phyloP scores from a whole-genome alignment of 2,113 vertebrate genomes.

The Brienomyrus brachyistius region DNA sequence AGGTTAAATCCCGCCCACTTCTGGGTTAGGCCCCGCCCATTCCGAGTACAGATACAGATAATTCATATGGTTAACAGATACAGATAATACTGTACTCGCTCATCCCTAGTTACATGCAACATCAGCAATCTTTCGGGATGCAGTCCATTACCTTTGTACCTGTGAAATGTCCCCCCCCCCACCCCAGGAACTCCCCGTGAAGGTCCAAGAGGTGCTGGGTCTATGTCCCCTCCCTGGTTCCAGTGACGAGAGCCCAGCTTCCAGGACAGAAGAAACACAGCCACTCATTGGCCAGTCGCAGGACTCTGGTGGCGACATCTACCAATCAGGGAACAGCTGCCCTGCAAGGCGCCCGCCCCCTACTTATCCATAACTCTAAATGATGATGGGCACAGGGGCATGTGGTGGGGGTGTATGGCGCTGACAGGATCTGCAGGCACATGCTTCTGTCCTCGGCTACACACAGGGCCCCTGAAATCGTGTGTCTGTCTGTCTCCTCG shows the following conservation, averaged over 20 bases:
- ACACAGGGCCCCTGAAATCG: too few species aligned
- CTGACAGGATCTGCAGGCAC: not conserved
- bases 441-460: not conserved
- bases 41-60: too few species aligned
- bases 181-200: conserved; percentile 56
- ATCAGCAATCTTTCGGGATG: not conserved
- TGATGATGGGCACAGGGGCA: too few species aligned
- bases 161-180: not conserved
- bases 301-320: conserved; percentile 20
- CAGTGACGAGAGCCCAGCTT: conserved; percentile 44
- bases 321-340: conserved; percentile 15
- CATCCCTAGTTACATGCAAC: too few species aligned
- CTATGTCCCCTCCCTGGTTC: conserved; percentile 42
- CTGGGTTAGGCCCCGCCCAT: too few species aligned
- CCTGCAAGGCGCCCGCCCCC: conserved; percentile 24
- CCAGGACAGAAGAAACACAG: conserved; percentile 38
- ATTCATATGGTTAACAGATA: too few species aligned
- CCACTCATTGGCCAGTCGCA: conserved; percentile 36
- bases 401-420: not conserved
- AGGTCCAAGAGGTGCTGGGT: conserved; percentile 60
- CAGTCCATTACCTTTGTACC: not conserved
- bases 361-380: conserved; percentile 37
- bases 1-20: too few species aligned
- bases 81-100: too few species aligned
- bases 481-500: not conserved